Conservation (phyloP, 2,888 invertebrate species). For the Nemotelus pantherinus region DNA sequence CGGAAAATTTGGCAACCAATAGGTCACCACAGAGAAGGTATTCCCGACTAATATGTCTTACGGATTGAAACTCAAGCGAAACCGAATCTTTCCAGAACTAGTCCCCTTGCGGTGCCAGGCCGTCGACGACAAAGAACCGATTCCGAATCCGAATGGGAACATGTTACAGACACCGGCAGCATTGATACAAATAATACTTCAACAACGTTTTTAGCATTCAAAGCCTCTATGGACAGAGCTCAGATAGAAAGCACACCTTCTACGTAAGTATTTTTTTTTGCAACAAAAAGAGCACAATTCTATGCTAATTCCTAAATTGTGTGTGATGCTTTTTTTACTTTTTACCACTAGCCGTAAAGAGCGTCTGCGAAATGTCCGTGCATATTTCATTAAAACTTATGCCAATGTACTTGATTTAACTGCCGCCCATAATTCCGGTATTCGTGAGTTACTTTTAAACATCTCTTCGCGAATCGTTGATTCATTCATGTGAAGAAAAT, state of each 20-base stretch:
- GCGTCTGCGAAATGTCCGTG: conserved; percentile 27
- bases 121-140: conserved; percentile 69
- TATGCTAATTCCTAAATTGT: neutral
- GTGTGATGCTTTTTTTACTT: neutral
- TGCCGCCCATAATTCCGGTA: conserved; percentile 46
- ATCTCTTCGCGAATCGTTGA: conserved; percentile 49
- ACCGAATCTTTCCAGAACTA: conserved; percentile 64
- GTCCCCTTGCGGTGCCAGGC: conserved; percentile 73
- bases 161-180: conserved; percentile 76
- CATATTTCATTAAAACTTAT: conserved; percentile 30
- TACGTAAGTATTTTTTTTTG: conserved; percentile 9
- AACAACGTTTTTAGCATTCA: neutral
- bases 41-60: neutral
- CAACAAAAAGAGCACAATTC: neutral
- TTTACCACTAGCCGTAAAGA: conserved; percentile 14
- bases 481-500: conserved; percentile 31
- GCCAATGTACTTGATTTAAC: conserved; percentile 48
- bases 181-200: conserved; percentile 57
- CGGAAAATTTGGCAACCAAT: conserved; percentile 12
- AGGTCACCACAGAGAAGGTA: conserved; percentile 33
- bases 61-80: neutral
- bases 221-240: conserved; percentile 18
- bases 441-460: conserved; percentile 49
- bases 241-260: neutral
- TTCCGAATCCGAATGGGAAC: conserved; percentile 70